These are phyloP conservation scores for Ypsolopha sequella DNA, from an alignment of 2,888 invertebrate species.

Conservation along the genomic window DNA sequence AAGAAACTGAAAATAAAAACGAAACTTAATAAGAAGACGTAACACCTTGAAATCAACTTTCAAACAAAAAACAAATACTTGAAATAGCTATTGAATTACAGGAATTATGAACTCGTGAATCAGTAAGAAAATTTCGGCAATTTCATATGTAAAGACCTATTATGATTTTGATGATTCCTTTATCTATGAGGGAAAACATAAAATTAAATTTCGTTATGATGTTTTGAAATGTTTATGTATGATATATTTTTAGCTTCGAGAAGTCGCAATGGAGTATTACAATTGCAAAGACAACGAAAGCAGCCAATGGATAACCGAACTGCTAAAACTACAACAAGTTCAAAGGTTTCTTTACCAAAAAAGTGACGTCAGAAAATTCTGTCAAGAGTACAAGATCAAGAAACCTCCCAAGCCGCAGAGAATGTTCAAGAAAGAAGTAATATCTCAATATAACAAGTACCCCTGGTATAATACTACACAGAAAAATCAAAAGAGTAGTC, in stretches of 20 bases:
- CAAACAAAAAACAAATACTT: too few relatives aligned
- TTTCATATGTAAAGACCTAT: too few relatives aligned
- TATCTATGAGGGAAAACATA: too few relatives aligned
- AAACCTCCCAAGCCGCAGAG: conserved; percentile 26
- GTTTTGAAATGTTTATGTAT: neutral
- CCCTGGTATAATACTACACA: conserved; percentile 52
- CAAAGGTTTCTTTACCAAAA: conserved; percentile 53
- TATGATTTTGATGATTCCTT: too few relatives aligned
- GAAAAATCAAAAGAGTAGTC: conserved; percentile 32
- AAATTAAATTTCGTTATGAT: neutral
- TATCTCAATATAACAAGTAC: conserved; percentile 51
- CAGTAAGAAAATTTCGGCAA: too few relatives aligned
- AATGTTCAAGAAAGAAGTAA: conserved; percentile 32
- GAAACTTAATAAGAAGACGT: too few relatives aligned
- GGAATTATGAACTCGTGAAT: too few relatives aligned
- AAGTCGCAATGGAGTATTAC: conserved; percentile 79
- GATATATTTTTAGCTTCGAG: conserved; percentile 69
- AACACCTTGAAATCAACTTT: too few relatives aligned
- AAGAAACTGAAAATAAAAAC: too few relatives aligned
- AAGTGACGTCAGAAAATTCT: conserved; percentile 42
- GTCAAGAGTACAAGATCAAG: conserved; percentile 42
- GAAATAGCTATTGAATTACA: too few relatives aligned
- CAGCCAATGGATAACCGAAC: conserved; percentile 51
- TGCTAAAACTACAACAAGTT: conserved; percentile 50
- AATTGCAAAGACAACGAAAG: conserved; percentile 72